These are phyloP conservation scores for Xenopus petersii DNA, from an alignment of 2,797 vertebrate species.

Conservation along the genomic window DNA sequence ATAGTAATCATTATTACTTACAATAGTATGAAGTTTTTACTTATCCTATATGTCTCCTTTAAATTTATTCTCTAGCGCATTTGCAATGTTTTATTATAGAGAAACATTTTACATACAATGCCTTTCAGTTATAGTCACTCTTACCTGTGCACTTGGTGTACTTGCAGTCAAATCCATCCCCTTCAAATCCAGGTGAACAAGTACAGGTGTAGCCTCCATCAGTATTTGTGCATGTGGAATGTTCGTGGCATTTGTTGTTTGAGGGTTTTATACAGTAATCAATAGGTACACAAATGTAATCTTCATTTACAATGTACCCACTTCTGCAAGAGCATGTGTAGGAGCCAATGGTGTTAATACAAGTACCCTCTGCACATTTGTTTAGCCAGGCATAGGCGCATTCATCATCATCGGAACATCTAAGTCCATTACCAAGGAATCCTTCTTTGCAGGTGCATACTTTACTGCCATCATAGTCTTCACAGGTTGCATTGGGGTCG, in stretches of 20 bases:
- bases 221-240: conserved; percentile 50
- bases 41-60: not conserved
- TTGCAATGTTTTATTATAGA: too few species aligned
- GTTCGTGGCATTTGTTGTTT: conserved; percentile 1
- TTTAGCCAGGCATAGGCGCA: not conserved
- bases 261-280: conserved; percentile 37
- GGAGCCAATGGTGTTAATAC: conserved; percentile 44
- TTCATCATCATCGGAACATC: conserved; percentile 48
- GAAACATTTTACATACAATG: not conserved
- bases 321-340: conserved; percentile 45
- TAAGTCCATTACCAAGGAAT: conserved; percentile 62
- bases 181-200: not conserved
- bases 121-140: too few species aligned
- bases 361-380: conserved; percentile 29
- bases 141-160: not conserved
- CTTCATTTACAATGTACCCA: conserved; percentile 50
- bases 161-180: not conserved
- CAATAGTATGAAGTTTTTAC: not conserved
- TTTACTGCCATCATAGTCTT: not conserved
- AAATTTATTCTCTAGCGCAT: not conserved
- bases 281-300: conserved; percentile 40
- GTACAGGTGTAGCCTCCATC: not conserved
- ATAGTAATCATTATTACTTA: not conserved
- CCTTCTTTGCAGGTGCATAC: conserved; percentile 62
- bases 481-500: conserved; percentile 45